Percentiles rank a stretch among this genome's conserved stretches.
These are phyloP conservation scores for Papilio aristodemus DNA, from an alignment of 1,140 invertebrate genomes.

Conservation along the genomic window DNA sequence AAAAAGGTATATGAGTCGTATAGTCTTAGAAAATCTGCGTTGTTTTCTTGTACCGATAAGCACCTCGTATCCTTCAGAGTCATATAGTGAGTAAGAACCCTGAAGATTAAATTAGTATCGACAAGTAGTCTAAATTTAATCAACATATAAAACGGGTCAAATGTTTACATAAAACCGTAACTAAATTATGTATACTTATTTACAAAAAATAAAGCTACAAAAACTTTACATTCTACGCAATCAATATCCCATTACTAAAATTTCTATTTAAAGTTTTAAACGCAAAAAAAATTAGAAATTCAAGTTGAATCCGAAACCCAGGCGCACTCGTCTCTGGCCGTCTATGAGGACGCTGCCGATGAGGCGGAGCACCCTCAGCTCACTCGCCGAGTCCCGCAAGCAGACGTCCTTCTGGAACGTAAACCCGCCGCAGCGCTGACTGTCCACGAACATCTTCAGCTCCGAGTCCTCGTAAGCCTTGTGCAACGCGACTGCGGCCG, in stretches of 20 bases:
- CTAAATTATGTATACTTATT: constrained; percentile 80
- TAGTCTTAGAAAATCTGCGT: too few relatives aligned
- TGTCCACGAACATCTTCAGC: constrained; percentile 70
- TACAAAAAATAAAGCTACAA: constrained; percentile 75
- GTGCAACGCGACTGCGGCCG: constrained; percentile 61
- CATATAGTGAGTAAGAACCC: too few relatives aligned
- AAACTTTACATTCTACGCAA: constrained; percentile 39
- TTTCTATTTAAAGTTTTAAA: constrained; percentile 35
- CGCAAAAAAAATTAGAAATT: constrained; percentile 57
- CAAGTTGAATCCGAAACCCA: constrained; percentile 69
- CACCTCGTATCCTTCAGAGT: too few relatives aligned
- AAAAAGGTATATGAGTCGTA: too few relatives aligned
- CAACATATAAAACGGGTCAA: constrained; percentile 54
- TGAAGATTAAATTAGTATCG: constrained; percentile 4
- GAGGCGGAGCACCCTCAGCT: constrained; percentile 55
- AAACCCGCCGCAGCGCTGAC: constrained; percentile 65
- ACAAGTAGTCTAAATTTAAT: constrained; percentile 50
- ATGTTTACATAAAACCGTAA: constrained; percentile 59
- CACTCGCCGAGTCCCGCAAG: constrained; percentile 57
- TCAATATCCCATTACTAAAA: constrained; percentile 32
- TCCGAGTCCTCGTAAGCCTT: constrained; percentile 65
- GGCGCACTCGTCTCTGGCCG: constrained; percentile 56
- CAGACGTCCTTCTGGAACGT: constrained; percentile 64
- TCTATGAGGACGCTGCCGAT: constrained; percentile 65
- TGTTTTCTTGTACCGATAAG: too few relatives aligned